Base-by-base conservation (phyloP, 2,113 vertebrate genomes). In the Solenodon paradoxus region DNA sequence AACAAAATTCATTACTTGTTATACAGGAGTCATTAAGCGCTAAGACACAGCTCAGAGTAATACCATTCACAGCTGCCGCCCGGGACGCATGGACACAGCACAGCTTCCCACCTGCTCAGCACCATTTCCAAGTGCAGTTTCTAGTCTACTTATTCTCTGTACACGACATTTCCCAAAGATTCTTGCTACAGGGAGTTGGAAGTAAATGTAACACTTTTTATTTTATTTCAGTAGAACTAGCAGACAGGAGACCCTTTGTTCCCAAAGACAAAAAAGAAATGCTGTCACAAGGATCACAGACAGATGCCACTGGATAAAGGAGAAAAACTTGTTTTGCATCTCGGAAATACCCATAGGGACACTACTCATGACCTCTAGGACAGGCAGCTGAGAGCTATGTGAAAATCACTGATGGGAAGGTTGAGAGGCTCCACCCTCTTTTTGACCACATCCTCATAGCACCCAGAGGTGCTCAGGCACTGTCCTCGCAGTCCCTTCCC, bases 41-140 rank as follows among this genome's bases (percentile, higher is more conserved):
- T 2, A 3, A 32, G 32, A n/a, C 10, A 7, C 30, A 38, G 61
- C 24, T 2, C 5, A 9, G 78, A n/a, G 13, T 1, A 2, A 32
- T 1, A 17, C 3, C 0, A 1, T 40, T 45, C 10, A 12, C 0
- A 2, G 72, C 42, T 32, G 26, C 49, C 4, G n/a, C 24, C 20
- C 13, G 17, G 38, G 3, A 51, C 35, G 19, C 9, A 0, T 0
- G 20, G 38, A 32, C 12, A 9, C 35, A 30, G 15, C 1, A 3
- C 5, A 30, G 92, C 83, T 7, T 20, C 64, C 57, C 6, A 15
- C 30, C 13, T 3, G 9, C n/a, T 1, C 0, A 4, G 28, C 6
- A 32, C 59, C 22, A 32, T 28, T 68, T 66, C 88, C 20, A 13
- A 74, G 69, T 5, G 17, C 28, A 1, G 4, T 12, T 57, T 51